Evolutionary conservation across 2,113 vertebrate genomes (phyloP).

Genomic region (Passer domesticus): DNA sequence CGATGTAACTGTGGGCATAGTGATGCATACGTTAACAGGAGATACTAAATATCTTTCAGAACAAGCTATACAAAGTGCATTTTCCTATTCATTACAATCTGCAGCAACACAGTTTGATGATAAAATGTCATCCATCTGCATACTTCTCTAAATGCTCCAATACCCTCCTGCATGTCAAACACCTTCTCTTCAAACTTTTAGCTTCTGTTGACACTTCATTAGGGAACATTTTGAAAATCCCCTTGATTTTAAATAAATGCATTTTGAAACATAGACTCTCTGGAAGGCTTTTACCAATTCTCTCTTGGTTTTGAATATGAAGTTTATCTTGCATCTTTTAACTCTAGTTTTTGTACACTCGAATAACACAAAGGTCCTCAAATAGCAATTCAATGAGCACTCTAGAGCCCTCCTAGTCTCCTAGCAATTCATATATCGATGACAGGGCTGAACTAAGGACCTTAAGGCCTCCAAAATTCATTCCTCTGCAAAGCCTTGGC

Average conservation of each 20-base stretch:
- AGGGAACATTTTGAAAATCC: constrained; percentile 12
- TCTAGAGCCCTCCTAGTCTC: background rate
- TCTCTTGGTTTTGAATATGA: background rate
- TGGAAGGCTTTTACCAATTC: background rate
- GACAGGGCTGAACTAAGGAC: background rate
- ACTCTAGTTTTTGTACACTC: background rate
- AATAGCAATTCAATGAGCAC: background rate
- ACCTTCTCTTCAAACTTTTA: constrained; percentile 1
- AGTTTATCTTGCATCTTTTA: background rate
- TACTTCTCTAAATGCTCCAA: background rate
- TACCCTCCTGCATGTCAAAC: background rate
- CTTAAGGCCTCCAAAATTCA: background rate
- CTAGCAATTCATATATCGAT: background rate
- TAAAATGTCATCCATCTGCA: constrained; percentile 48
- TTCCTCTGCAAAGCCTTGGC: background rate
- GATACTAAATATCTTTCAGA: constrained; percentile 32
- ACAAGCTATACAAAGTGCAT: background rate
- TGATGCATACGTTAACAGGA: background rate
- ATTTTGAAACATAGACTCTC: background rate
- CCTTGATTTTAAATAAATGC: background rate
- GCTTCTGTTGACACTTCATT: constrained; percentile 24
- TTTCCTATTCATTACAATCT: constrained; percentile 12
- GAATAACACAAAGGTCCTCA: background rate
- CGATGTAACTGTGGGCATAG: background rate
- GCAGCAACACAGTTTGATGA: background rate